Conservation (phyloP, 2,888 invertebrate genomes). For the Azorinus chamasolen region DNA sequence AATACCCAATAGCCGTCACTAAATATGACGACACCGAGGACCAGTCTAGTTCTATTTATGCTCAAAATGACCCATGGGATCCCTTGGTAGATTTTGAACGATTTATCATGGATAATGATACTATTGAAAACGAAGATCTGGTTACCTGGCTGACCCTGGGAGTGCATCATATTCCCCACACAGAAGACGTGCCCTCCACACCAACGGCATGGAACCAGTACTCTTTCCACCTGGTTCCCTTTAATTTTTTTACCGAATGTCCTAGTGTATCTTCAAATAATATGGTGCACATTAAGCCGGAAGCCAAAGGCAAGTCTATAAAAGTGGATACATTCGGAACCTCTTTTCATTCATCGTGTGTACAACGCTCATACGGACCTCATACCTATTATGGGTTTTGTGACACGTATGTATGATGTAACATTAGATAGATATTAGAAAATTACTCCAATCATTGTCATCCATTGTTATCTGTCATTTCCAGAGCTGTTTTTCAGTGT, state of each 20-base stretch:
- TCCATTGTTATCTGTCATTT: no score
- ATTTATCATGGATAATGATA: slow-evolving; percentile 79
- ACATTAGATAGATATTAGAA: no score
- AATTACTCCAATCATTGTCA: no score
- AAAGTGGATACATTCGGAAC: slow-evolving; percentile 70
- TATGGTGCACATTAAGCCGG: slow-evolving; percentile 68
- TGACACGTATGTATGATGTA: no score
- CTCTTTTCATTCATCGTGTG: slow-evolving; percentile 59
- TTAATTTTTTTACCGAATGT: slow-evolving; percentile 82
- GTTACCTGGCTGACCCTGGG: slow-evolving; percentile 83
- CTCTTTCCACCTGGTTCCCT: slow-evolving; percentile 76
- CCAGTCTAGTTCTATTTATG: slow-evolving; percentile 78
- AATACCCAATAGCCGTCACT: slow-evolving; percentile 77
- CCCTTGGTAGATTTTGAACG: slow-evolving; percentile 79
- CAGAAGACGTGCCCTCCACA: slow-evolving; percentile 82
- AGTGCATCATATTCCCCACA: slow-evolving; percentile 78
- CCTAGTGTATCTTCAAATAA: slow-evolving; percentile 77
- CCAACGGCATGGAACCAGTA: slow-evolving; percentile 74
- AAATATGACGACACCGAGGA: slow-evolving; percentile 79
- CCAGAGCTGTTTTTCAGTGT: no score
- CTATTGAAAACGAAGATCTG: slow-evolving; percentile 79
- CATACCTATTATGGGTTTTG: slow-evolving; percentile 58
- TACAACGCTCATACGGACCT: slow-evolving; percentile 60
- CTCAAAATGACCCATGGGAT: slow-evolving; percentile 79
- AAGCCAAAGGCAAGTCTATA: slow-evolving; percentile 32